Conservation (phyloP, 92 coral and sea anemone genomes). For the Desmophyllum pertusum region DNA sequence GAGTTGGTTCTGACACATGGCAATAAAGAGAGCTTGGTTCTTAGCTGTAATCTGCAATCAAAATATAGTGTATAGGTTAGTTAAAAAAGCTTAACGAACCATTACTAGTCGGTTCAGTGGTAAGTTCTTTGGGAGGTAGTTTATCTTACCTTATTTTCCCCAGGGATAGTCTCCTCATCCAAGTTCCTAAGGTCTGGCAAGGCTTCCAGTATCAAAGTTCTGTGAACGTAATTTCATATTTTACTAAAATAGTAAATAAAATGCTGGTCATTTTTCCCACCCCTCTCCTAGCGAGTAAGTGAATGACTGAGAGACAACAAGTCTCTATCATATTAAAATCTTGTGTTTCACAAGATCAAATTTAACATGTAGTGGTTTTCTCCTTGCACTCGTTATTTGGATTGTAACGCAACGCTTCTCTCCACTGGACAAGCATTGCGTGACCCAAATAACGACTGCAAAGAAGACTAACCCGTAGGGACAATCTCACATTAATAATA, state of each 20-base stretch:
- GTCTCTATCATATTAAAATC: background rate
- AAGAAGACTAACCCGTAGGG: no score
- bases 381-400: background rate
- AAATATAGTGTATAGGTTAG: background rate
- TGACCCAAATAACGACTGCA: background rate
- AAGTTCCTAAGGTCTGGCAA: conserved; percentile 34
- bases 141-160: conserved; percentile 34
- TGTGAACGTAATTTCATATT: background rate
- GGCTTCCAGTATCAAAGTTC: conserved; percentile 34
- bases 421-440: background rate
- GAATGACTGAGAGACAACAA: background rate
- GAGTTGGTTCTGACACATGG: conserved; percentile 64
- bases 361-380: background rate
- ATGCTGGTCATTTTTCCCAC: no score
- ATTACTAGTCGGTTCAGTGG: background rate
- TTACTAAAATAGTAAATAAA: background rate
- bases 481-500: no score
- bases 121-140: background rate
- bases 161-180: conserved; percentile 40
- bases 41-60: conserved; percentile 1
- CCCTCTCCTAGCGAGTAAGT: background rate
- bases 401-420: background rate
- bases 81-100: background rate
- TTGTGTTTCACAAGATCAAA: background rate
- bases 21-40: conserved; percentile 20